These are phyloP conservation scores for Tortrix viridana DNA, from an alignment of 2,888 invertebrate species.

Conservation along the genomic window DNA sequence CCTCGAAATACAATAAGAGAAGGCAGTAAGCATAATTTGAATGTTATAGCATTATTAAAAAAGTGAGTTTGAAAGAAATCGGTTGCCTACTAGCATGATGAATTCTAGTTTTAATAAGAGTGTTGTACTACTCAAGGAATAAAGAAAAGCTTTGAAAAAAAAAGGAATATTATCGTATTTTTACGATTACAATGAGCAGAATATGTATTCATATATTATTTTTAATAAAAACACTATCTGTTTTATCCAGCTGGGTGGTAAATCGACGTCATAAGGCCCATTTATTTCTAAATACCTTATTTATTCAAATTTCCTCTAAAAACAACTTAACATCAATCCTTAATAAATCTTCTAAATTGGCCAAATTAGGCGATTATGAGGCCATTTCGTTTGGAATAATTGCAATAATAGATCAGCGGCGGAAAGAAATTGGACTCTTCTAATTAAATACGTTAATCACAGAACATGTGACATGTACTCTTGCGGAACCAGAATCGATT, in stretches of 20 bases:
- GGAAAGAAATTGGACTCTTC: constrained; percentile 16
- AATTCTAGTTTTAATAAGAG: too few species aligned
- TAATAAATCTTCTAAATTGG: constrained; percentile 37
- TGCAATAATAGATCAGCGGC: constrained; percentile 35
- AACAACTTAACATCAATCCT: constrained; percentile 23
- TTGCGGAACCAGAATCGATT: background rate
- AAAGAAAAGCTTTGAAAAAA: too few species aligned
- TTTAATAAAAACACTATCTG: too few species aligned
- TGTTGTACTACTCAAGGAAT: too few species aligned
- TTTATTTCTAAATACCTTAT: constrained; percentile 27
- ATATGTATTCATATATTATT: too few species aligned
- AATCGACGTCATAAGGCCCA: constrained; percentile 11
- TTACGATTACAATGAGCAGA: too few species aligned
- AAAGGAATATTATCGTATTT: too few species aligned
- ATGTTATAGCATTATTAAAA: background rate
- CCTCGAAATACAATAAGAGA: constrained; percentile 5
- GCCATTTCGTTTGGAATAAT: constrained; percentile 32
- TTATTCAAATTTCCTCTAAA: constrained; percentile 26
- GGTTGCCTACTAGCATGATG: too few species aligned
- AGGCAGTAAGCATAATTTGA: constrained; percentile 7
- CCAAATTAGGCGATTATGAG: constrained; percentile 42
- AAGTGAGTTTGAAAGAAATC: background rate
- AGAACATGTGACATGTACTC: background rate
- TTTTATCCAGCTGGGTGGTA: background rate
- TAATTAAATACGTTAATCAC: constrained; percentile 6